Evolutionary conservation across 2,797 vertebrate genomes (phyloP).

Genomic region (Pachyuromys duprasi): DNA sequence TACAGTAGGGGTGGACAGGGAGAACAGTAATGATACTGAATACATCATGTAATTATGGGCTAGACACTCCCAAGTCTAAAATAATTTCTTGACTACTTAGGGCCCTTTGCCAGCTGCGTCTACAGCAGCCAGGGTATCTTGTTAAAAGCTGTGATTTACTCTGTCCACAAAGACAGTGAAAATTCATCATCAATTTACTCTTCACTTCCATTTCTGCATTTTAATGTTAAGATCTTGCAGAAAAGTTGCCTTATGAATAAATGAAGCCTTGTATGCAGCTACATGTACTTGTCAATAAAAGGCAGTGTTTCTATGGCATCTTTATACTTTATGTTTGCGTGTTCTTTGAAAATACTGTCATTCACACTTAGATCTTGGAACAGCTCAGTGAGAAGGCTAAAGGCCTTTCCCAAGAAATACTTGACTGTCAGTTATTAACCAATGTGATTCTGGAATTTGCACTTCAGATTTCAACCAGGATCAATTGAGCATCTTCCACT

Average conservation of each 20-base stretch:
- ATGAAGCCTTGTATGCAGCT: conserved; percentile 17
- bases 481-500: neutral
- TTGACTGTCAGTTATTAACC: neutral
- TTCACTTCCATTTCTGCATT: conserved; percentile 41
- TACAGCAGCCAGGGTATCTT: conserved; percentile 7
- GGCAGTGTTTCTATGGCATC: conserved; percentile 20
- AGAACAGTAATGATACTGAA: conserved; percentile 34
- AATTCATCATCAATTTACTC: conserved; percentile 56
- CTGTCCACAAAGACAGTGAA: conserved; percentile 27
- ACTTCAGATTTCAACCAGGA: neutral
- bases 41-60: conserved; percentile 53
- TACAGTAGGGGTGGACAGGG: neutral
- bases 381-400: neutral
- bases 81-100: conserved; percentile 54
- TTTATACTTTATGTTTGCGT: neutral
- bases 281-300: conserved; percentile 5
- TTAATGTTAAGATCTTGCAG: conserved; percentile 60
- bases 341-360: conserved; percentile 37
- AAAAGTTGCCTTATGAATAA: conserved; percentile 42
- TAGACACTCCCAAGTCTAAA: conserved; percentile 33
- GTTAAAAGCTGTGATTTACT: conserved; percentile 42
- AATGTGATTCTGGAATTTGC: neutral
- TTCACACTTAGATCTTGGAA: neutral
- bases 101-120: conserved; percentile 32
- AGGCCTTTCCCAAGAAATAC: conserved; percentile 20